Base-by-base conservation (phyloP, 2,888 invertebrate species). In the Morpho achilles region DNA sequence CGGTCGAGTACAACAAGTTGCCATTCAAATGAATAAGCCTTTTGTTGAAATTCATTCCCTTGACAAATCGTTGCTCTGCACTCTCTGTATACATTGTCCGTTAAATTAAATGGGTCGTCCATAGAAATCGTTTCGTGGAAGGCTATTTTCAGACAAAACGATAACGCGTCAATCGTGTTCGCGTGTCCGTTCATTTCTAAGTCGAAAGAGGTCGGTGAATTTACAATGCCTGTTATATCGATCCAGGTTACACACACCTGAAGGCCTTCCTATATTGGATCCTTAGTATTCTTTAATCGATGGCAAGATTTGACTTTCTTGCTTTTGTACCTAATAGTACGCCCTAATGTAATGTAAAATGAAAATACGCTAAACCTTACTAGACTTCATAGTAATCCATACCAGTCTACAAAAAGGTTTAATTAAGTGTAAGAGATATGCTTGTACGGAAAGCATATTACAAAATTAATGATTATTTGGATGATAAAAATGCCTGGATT, bases 41-140 rank as follows among this genome's bases (percentile, higher is more conserved):
- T 84, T 89, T 89, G 90, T 90, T 81, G 77, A 78, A 83, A 87
- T 88, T 83, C 86, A 84, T 87, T 87, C 82, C 83, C 79, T 83
- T 90, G 90, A 90, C 89, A 89, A 90, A 90, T 90, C 86, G 82
- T 78, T 75, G 72, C 74, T 78, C 79, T 83, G 80, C 80, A 84
- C 83, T 81, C 79, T 71, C 60, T 61, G 59, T 81, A 74, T 77
- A 84, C 77, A 84, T 85, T 87, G 86, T 87, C 83, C 80, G 83
- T 80, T 79, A 78, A 81, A 84, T 84, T 82, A 86, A 87, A 87
- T 85, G 81, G 86, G 79, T 76, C 79, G 77, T 66, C 79, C 74
- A 82, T 84, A 79, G 82, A 82, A 84, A 83, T 81, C 73, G 79
- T 77, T 85, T 84, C 85, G 79, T 73, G 75, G 82, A 80, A 85